Evolutionary conservation across 2,888 invertebrate genomes (phyloP).

Genomic region (Sarcophaga rosellei): DNA sequence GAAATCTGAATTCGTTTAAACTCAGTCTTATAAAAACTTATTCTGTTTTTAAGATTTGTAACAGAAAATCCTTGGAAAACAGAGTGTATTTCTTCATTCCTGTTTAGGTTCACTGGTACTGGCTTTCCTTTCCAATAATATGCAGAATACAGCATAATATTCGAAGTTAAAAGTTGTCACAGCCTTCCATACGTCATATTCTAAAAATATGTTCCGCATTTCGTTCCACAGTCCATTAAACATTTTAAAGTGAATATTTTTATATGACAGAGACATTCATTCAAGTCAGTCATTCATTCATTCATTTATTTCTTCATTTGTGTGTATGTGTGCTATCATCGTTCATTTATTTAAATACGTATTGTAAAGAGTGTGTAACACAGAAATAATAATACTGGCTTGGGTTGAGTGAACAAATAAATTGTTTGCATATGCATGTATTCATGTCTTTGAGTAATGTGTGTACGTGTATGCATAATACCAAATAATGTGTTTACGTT

Average conservation of each 20-base stretch:
- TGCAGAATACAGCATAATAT: too few species aligned
- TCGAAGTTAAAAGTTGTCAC: too few species aligned
- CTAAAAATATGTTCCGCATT: background rate
- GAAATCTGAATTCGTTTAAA: too few species aligned
- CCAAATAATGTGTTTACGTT: background rate
- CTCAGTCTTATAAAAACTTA: too few species aligned
- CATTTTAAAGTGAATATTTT: conserved; percentile 7
- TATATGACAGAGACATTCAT: conserved; percentile 16
- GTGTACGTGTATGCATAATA: background rate
- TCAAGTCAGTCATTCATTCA: conserved; percentile 16
- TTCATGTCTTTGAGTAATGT: background rate
- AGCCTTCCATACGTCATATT: too few species aligned
- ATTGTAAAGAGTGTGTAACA: conserved; percentile 11
- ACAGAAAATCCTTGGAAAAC: too few species aligned
- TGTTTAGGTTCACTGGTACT: too few species aligned
- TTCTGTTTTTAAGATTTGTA: too few species aligned
- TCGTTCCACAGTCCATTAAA: background rate
- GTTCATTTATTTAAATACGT: background rate
- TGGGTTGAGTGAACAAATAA: too few species aligned
- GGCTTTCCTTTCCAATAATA: too few species aligned
- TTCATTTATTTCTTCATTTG: conserved; percentile 17
- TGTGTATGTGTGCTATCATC: background rate
- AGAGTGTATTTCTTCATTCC: too few species aligned
- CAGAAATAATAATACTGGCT: background rate
- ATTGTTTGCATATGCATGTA: background rate